These are phyloP conservation scores for Trilocha varians DNA, from an alignment of 2,888 invertebrate species.

Conservation along the genomic window DNA sequence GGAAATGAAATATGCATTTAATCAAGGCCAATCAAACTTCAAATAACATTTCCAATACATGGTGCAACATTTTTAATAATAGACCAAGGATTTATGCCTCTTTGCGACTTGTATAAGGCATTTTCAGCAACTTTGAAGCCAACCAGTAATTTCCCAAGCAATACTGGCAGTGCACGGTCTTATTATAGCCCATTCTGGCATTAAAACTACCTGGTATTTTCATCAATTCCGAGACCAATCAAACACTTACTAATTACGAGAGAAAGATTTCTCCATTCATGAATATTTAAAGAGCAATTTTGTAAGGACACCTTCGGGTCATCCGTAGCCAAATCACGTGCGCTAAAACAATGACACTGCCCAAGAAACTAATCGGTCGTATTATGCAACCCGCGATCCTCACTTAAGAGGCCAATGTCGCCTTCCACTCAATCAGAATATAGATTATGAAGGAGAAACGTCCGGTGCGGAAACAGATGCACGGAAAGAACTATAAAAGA, in stretches of 20 bases:
- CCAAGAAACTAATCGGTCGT: slow-evolving; percentile 58
- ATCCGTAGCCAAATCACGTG: slow-evolving; percentile 43
- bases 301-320: slow-evolving; percentile 21
- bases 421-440: slow-evolving; percentile 50
- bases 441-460: slow-evolving; percentile 48
- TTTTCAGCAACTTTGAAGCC: too few species aligned
- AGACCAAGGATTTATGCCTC: slow-evolving; percentile 6
- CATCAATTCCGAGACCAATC: slow-evolving; percentile 7
- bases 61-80: too few species aligned
- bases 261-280: slow-evolving; percentile 43
- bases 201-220: slow-evolving; percentile 11
- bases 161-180: slow-evolving; percentile 4
- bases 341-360: slow-evolving; percentile 54
- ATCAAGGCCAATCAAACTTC: too few species aligned
- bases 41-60: too few species aligned
- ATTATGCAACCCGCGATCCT: slow-evolving; percentile 58
- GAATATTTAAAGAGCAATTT: slow-evolving; percentile 54
- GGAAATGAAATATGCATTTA: slow-evolving; percentile 42
- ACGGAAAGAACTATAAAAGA: slow-evolving; percentile 50
- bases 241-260: slow-evolving; percentile 12
- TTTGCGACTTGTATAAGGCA: too few species aligned
- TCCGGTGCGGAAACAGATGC: slow-evolving; percentile 47
- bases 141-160: too few species aligned
- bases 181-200: slow-evolving; percentile 8
- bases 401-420: slow-evolving; percentile 65